Conservation (phyloP, 2,888 invertebrate species). For the Lasioglossum zephyrum region DNA sequence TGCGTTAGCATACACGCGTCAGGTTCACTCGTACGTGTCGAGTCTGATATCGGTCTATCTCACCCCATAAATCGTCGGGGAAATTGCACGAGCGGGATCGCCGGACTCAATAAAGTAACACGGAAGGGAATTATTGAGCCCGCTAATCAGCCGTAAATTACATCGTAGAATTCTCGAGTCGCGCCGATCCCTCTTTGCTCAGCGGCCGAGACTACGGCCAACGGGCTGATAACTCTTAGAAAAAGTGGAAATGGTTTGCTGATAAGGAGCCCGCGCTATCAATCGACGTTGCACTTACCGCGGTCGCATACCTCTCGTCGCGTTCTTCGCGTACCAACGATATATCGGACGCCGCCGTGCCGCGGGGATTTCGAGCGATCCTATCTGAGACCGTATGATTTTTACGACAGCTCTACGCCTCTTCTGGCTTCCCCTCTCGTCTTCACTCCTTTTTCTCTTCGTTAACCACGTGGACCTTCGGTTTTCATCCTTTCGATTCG, state of each 20-base stretch:
- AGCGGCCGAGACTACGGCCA: background rate
- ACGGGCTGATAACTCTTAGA: conserved; percentile 40
- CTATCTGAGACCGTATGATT: conserved; percentile 52
- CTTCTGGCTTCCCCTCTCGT: conserved; percentile 29
- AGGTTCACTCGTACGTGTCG: conserved; percentile 12
- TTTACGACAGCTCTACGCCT: conserved; percentile 43
- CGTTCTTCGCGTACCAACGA: conserved; percentile 66
- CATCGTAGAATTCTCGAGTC: conserved; percentile 43
- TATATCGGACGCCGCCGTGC: conserved; percentile 27
- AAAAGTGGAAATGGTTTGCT: conserved; percentile 50
- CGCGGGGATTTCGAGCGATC: conserved; percentile 49
- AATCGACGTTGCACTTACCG: conserved; percentile 64
- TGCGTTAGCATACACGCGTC: conserved; percentile 37
- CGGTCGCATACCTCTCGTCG: conserved; percentile 67
- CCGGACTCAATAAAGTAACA: conserved; percentile 53
- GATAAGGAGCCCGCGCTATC: conserved; percentile 67
- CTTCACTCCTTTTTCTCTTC: background rate
- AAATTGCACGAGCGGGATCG: conserved; percentile 37
- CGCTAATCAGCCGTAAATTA: conserved; percentile 54
- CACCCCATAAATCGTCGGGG: conserved; percentile 38
- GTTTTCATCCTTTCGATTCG: background rate
- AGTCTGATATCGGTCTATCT: conserved; percentile 36
- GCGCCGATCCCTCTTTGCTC: conserved; percentile 12
- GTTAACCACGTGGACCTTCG: background rate
- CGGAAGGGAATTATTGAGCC: conserved; percentile 52